Evolutionary conservation across 2,113 vertebrate species (phyloP).

Genomic region (Odobenus rosmarus): DNA sequence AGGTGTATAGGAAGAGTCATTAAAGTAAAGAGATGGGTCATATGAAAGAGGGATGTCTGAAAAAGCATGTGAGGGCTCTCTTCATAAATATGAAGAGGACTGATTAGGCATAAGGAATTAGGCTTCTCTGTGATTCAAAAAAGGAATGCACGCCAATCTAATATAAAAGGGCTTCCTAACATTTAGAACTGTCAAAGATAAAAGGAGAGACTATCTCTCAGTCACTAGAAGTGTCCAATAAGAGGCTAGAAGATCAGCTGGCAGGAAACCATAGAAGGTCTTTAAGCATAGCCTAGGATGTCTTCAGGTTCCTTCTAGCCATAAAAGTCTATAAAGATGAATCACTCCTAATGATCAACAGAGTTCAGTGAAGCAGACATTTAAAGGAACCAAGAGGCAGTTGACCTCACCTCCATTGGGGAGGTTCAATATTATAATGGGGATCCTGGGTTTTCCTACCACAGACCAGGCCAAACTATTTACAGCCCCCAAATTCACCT

Average conservation of each 20-base stretch:
- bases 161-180: constrained; percentile 45
- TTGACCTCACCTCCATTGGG: neutral
- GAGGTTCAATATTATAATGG: neutral
- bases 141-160: neutral
- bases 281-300: neutral
- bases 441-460: neutral
- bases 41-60: neutral
- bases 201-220: neutral
- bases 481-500: neutral
- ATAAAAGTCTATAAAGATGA: neutral
- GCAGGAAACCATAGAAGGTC: neutral
- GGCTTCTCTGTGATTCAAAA: neutral
- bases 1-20: neutral
- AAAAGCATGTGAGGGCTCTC: neutral
- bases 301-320: neutral
- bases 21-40: neutral
- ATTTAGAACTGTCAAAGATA: neutral
- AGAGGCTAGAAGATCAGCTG: neutral
- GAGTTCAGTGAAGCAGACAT: neutral
- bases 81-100: neutral
- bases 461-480: neutral
- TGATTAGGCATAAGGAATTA: neutral
- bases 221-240: neutral
- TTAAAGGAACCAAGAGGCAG: neutral
- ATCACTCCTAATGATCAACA: neutral